Evolutionary conservation across 1,140 invertebrate genomes (phyloP).

Genomic region (Stegodyphus dumicola): DNA sequence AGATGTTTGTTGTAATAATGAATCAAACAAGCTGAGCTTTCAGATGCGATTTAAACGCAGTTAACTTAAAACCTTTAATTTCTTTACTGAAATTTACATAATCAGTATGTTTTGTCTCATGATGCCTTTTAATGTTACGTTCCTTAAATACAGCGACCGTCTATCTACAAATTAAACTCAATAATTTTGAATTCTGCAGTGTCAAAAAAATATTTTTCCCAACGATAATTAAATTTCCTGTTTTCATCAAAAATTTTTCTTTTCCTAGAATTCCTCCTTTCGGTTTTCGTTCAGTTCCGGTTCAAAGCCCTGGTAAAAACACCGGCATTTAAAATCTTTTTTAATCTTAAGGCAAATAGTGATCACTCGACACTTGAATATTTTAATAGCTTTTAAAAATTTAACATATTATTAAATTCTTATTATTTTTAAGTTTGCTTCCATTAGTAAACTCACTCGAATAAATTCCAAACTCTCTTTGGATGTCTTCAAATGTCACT

Average conservation of each 20-base stretch:
- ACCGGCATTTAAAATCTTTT: too few relatives aligned
- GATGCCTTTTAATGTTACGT: conserved; percentile 1
- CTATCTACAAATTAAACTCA: background rate
- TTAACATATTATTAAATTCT: too few relatives aligned
- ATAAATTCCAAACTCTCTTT: too few relatives aligned
- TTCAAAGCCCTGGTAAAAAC: too few relatives aligned
- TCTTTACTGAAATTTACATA: background rate
- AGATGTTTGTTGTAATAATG: background rate
- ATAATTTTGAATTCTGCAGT: background rate
- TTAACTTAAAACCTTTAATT: background rate
- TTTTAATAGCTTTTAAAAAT: too few relatives aligned
- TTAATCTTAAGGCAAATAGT: too few relatives aligned
- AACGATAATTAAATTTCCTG: background rate
- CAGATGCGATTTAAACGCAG: background rate
- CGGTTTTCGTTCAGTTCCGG: too few relatives aligned
- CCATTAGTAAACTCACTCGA: too few relatives aligned
- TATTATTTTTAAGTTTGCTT: too few relatives aligned
- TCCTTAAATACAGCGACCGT: background rate
- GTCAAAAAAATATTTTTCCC: background rate
- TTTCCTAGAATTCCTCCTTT: background rate
- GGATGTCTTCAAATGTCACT: too few relatives aligned
- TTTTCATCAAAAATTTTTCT: background rate
- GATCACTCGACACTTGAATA: too few relatives aligned
- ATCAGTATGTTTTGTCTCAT: background rate
- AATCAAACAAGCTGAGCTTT: background rate